Evolutionary conservation across 2,797 vertebrate genomes (phyloP), one percentile per base, ranked within the genome.

Genomic region (Spinibarbus caldwelli): DNA sequence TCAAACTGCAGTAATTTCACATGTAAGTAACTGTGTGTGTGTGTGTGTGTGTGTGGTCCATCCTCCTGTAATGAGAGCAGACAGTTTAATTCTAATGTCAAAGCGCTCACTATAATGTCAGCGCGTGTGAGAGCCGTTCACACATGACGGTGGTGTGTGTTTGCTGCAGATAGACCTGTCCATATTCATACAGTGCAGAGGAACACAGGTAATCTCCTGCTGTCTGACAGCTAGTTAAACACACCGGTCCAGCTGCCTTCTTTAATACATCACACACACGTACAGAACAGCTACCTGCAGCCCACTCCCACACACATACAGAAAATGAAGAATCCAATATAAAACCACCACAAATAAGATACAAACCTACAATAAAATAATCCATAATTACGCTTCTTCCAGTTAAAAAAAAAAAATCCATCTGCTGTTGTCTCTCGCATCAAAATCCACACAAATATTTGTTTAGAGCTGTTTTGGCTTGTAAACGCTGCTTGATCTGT

Each of bases 141-240:
- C 78, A 52, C 49, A 43, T 41, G 29, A 15, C 1, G 6, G 72
- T 38, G 89, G 83, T 87, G 88, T 83, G 86, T 85, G 91, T 91
- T 92, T 91, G 83, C 90, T 77, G 80, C 76, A 91, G 87, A 93
- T 90, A 91, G 93, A 94, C 80, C 92, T 90, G 92, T 93, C 93
- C 84, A 84, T 88, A 89, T 90, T 88, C 87, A 93, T 92, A 85
- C 0, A 49, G 68, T 38, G 17, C 72, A 78, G 49, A 85, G 79
- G 85, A 70, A 29, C 34, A 80, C 85, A 87, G 6, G 81, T 87
- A 90, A 92, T 92, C 90, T 88, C 87, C 70, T 31, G 85, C 80
- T 64, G 43, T 64, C 86, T 91, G 93, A 91, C 92, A 93, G 91
- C 80, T 87, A 88, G 90, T 93, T 93, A 92, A 92, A 87, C 88